Base-by-base conservation (phyloP, 1,140 invertebrate species). In the Drosophila malerkotliana region DNA sequence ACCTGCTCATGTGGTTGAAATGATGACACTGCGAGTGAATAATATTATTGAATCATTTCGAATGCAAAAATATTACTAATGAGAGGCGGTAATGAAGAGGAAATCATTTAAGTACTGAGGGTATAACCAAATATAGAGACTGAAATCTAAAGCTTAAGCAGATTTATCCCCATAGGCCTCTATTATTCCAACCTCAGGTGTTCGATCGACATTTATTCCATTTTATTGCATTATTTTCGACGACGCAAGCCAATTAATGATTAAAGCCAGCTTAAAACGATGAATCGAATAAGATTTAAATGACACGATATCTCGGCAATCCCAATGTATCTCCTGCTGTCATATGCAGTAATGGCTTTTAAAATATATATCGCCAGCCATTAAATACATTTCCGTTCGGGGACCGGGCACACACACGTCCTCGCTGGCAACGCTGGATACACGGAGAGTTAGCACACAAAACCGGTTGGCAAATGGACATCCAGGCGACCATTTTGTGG, bases 271-370 rank as follows among this genome's bases (percentile, higher is more conserved):
- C 18, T 24, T 37, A 18, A 63, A 66, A 63, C 26, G 56, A 49
- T 12, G 30, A 34, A 67, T 62, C 52, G 54, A 51, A 57, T 57
- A 52, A 56, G 57, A 54, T 62, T 64, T 64, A 30, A 66, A 30
- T 39, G 53, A 41, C 51, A 26, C 57, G 45, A 34, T 24, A 57
- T 73, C 51, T 39, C n/a, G 41, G 64, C 53, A 64, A 51, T 48
- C 71, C 56, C 71, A 66, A 75, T 75, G 72, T 75, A 75, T 74
- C 71, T 66, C 72, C 61, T 39, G 53, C 72, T 75, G 72, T 75
- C 72, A 75, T 74, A 75, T 74, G 72, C 72, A 75, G 72, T 75
- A 75, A 74, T 74, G 72, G 72, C 53, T 66, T 75, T 75, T 75
- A 75, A 75, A 75, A 75, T 75, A 75, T 75, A 75, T 75, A 75